These are phyloP conservation scores for Mesocricetus auratus DNA, from an alignment of 2,113 vertebrate genomes.

Conservation along the genomic window DNA sequence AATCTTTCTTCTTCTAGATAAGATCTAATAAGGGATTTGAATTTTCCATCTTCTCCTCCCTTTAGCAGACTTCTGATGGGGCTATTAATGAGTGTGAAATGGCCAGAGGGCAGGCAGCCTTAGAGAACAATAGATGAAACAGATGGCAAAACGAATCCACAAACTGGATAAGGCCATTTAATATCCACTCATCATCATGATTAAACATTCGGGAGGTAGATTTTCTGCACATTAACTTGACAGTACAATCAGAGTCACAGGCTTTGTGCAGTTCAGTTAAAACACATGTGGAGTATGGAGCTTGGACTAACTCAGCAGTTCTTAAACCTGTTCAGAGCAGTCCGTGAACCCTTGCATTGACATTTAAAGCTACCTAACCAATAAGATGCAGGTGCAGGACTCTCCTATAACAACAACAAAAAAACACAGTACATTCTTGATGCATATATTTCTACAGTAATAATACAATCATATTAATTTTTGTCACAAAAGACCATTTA, in stretches of 20 bases:
- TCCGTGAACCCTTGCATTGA: background rate
- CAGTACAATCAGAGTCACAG: conserved; percentile 65
- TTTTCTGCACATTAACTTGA: conserved; percentile 77
- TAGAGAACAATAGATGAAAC: conserved; percentile 77
- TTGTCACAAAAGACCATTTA: background rate
- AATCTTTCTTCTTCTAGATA: conserved; percentile 76
- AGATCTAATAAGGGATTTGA: conserved; percentile 79
- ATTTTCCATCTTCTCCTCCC: conserved; percentile 71
- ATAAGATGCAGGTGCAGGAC: background rate
- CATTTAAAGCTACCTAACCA: conserved; percentile 9
- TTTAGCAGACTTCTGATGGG: conserved; percentile 78
- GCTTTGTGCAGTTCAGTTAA: conserved; percentile 65
- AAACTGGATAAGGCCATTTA: conserved; percentile 78
- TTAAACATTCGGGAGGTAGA: conserved; percentile 77
- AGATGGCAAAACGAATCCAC: conserved; percentile 78
- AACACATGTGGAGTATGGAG: conserved; percentile 55
- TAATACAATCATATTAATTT: background rate
- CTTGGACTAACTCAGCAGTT: background rate
- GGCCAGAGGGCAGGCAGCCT: conserved; percentile 74
- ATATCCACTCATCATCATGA: conserved; percentile 80
- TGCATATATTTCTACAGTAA: background rate
- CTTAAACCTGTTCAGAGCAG: conserved; percentile 29
- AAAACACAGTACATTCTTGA: background rate
- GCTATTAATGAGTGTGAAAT: conserved; percentile 80
- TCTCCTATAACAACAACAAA: background rate